phyloP scores from a whole-genome alignment of 2,888 invertebrate genomes.

The Troides helena region DNA sequence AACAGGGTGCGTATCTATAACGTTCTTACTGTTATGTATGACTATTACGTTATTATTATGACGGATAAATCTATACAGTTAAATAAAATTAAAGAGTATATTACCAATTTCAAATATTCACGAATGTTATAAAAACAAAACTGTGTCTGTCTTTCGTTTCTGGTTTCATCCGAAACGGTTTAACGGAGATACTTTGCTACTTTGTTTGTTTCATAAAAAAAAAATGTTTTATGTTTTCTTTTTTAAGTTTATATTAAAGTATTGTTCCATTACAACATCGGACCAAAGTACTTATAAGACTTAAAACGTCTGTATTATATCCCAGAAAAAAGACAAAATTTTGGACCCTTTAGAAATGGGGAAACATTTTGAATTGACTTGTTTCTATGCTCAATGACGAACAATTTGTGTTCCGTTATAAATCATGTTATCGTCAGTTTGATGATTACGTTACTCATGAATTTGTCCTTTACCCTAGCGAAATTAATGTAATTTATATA shows the following conservation, averaged over 20 bases:
- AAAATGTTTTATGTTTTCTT: too few species aligned
- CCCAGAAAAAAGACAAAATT: not conserved
- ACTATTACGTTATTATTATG: not conserved
- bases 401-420: conserved; percentile 35
- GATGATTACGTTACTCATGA: conserved; percentile 13
- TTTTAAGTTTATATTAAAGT: too few species aligned
- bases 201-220: too few species aligned
- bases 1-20: conserved; percentile 45
- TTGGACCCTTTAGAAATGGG: conserved; percentile 15
- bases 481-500: not conserved
- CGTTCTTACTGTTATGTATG: not conserved
- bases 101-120: too few species aligned
- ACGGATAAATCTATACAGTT: conserved; percentile 5
- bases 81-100: too few species aligned
- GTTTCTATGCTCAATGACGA: conserved; percentile 55
- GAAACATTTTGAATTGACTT: conserved; percentile 67
- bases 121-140: too few species aligned
- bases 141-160: too few species aligned
- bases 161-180: too few species aligned
- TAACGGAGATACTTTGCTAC: too few species aligned
- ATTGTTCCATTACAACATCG: not conserved
- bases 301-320: not conserved
- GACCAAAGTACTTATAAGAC: not conserved
- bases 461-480: not conserved
- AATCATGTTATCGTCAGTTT: conserved; percentile 2